A percentile compares a stretch with the other conserved stretches of the same genome.
phyloP scores from a whole-genome alignment of 2,888 invertebrate species.

The Drosophila algonquin region DNA sequence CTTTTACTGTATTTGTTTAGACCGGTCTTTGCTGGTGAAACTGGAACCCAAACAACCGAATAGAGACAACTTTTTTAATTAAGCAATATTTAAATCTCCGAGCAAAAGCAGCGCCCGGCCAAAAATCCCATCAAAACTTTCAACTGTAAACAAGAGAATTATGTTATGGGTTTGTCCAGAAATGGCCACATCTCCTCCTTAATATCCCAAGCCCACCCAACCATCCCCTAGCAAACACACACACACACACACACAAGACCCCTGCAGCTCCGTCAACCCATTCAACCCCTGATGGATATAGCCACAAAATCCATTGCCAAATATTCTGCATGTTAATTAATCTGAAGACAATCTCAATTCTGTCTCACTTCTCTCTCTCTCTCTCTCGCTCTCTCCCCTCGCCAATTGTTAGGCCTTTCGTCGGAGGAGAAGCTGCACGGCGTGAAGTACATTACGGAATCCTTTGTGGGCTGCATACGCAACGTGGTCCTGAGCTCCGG shows the following conservation, averaged over 20 bases:
- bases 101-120: constrained; percentile 16
- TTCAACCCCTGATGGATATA: constrained; percentile 8
- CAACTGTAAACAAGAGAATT: constrained; percentile 64
- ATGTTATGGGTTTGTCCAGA: constrained; percentile 40
- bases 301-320: constrained; percentile 63
- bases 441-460: constrained; percentile 96
- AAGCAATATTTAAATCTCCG: constrained; percentile 63
- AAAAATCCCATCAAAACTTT: constrained; percentile 56
- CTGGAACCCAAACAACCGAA: constrained; percentile 27
- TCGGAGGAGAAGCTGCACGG: constrained; percentile 95
- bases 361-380: not conserved
- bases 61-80: constrained; percentile 66
- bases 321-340: constrained; percentile 74
- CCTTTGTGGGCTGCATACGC: constrained; percentile 95
- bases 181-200: not conserved
- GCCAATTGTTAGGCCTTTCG: constrained; percentile 87
- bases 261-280: not conserved
- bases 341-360: constrained; percentile 49
- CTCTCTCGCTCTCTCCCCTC: not conserved
- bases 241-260: not conserved
- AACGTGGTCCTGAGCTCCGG: constrained; percentile 94
- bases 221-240: constrained; percentile 1
- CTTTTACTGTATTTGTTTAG: constrained; percentile 7
- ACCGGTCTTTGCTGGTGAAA: constrained; percentile 4
- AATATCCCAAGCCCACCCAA: too few relatives aligned